Evolutionary conservation across 2,797 vertebrate genomes (phyloP).

Genomic region (Coregonus sp.): DNA sequence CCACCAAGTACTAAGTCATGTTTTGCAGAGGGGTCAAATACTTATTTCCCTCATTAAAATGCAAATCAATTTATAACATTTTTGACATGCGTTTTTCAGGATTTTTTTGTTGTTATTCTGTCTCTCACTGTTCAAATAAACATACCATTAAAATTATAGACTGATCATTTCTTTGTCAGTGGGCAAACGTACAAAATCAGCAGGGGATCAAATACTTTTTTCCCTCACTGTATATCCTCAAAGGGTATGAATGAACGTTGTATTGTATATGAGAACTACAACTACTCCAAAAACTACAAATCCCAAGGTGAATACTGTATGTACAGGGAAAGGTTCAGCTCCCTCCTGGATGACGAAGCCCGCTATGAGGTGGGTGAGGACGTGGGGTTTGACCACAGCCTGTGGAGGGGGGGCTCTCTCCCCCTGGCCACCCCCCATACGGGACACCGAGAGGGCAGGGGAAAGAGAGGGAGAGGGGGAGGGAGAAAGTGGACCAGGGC

Average conservation of each 20-base stretch:
- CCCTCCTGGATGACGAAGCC: constrained; percentile 98
- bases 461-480: constrained; percentile 39
- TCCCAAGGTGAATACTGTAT: neutral
- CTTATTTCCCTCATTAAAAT: too few species aligned
- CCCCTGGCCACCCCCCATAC: constrained; percentile 71
- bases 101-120: too few species aligned
- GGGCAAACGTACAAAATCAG: too few species aligned
- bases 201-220: too few species aligned
- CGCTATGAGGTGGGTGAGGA: constrained; percentile 96
- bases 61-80: too few species aligned
- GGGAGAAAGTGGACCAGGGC: constrained; percentile 30
- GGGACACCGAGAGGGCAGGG: constrained; percentile 69
- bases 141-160: too few species aligned
- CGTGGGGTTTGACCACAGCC: constrained; percentile 95
- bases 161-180: too few species aligned
- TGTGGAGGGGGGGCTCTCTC: constrained; percentile 87
- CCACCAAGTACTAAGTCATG: too few species aligned
- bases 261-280: neutral
- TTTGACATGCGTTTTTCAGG: too few species aligned
- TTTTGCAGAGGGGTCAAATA: too few species aligned
- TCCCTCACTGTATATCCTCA: too few species aligned
- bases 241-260: neutral
- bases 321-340: constrained; percentile 96
- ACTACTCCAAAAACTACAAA: neutral
- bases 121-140: too few species aligned